Evolutionary conservation across 2,113 vertebrate species (phyloP).

Genomic region (human): DNA sequence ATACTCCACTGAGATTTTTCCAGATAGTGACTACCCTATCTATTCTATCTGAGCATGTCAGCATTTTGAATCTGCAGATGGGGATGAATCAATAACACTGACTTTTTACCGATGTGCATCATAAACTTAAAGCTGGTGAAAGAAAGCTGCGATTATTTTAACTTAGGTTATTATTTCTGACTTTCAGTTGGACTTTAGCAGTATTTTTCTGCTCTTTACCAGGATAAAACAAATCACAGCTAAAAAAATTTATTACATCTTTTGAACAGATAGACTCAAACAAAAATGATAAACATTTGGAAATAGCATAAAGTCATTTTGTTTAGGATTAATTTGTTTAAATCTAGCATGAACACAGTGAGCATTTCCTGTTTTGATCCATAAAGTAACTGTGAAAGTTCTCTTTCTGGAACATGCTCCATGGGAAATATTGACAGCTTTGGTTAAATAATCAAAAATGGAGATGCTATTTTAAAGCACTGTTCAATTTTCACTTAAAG

Average conservation of each 20-base stretch:
- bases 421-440: constrained; percentile 82
- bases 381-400: constrained; percentile 63
- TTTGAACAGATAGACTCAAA: constrained; percentile 61
- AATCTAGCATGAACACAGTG: constrained; percentile 39
- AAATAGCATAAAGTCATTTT: constrained; percentile 59
- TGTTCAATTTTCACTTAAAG: constrained; percentile 88
- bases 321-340: constrained; percentile 70
- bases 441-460: constrained; percentile 87
- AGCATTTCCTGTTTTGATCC: constrained; percentile 69
- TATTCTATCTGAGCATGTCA: not conserved
- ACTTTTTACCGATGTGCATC: constrained; percentile 41
- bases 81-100: constrained; percentile 51
- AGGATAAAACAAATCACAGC: constrained; percentile 49
- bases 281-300: constrained; percentile 72
- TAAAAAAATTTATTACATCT: constrained; percentile 47
- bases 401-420: constrained; percentile 70
- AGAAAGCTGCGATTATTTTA: constrained; percentile 48
- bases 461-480: constrained; percentile 82
- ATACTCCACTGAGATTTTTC: not conserved
- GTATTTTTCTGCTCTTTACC: constrained; percentile 62
- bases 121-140: constrained; percentile 54
- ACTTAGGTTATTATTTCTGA: constrained; percentile 48
- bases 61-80: constrained; percentile 52
- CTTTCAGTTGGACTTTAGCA: constrained; percentile 51
- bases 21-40: not conserved